phyloP scores from a whole-genome alignment of 2,113 vertebrate genomes.

The Cyrtonyx montezumae region DNA sequence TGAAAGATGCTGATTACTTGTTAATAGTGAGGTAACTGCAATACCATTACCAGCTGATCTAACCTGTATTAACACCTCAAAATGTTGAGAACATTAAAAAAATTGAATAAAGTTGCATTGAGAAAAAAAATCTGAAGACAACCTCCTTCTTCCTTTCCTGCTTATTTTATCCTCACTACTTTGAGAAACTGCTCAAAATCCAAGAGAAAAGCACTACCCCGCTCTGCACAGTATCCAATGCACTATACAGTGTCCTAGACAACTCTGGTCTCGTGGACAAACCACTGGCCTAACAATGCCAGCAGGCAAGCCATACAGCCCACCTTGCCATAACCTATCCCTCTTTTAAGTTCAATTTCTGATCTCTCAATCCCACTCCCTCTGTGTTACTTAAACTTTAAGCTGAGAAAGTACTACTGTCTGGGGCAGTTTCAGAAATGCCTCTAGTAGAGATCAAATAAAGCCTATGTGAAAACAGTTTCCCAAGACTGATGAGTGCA shows the following conservation, averaged over 20 bases:
- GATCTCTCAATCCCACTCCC: not conserved
- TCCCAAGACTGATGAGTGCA: not conserved
- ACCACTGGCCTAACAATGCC: not conserved
- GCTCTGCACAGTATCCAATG: not conserved
- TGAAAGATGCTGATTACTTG: not conserved
- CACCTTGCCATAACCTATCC: not conserved
- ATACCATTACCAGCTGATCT: not conserved
- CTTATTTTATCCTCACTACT: not conserved
- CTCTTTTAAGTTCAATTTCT: not conserved
- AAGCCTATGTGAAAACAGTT: not conserved
- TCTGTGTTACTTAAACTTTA: not conserved
- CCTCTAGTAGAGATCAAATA: fast-evolving
- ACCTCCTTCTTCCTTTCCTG: not conserved
- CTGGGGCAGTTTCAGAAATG: not conserved
- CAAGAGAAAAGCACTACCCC: not conserved
- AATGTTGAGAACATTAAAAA: too few relatives aligned
- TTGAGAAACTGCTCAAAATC: not conserved
- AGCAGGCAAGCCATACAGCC: not conserved
- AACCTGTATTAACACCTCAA: not conserved
- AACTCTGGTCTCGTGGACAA: not conserved
- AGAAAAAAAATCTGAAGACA: not conserved
- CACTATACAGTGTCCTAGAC: not conserved
- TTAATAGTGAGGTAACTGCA: not conserved
- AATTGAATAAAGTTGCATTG: not conserved
- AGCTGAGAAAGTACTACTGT: not conserved